Base-by-base conservation (phyloP, 2,797 vertebrate species). In the Mastacembelus armatus region DNA sequence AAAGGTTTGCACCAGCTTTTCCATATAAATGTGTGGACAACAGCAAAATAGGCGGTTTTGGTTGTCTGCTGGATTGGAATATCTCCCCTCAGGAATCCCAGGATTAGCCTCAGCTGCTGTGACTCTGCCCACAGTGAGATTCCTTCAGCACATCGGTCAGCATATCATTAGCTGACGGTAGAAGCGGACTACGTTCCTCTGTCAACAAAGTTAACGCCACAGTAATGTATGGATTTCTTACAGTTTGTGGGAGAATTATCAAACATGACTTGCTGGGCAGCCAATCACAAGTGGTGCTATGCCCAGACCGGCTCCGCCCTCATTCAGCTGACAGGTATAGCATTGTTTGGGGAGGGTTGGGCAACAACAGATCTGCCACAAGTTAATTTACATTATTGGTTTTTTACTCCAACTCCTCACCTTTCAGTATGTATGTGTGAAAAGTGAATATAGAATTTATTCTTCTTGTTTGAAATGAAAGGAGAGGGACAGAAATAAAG, bases 271-370 rank as follows among this genome's bases (percentile, higher is more conserved):
- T 90, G 86, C 52, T 85, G 88, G 88, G 45, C 78, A 44, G 70
- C 83, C 76, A 84, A 60, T 84, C 88, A 90, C 85, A 81, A 74
- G 54, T 91, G 89, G 91, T 76, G 50, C 36, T 87, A 68, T 14
- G 86, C 88, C 18, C 88, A 88, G 73, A 81, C 84, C 21, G 83
- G 77, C 75, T 86, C 85, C 51, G 70, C 76, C 66, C 81, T 91
- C 77, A 81, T 90, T 67, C 83, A 71, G 47, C 85, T 91, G 79
- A 83, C 89, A 92, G 92, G 91, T 93, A 92, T 65, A 59, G 40
- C 19, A n/a, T 24, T 29, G 21, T 68, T 21, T 52, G 33, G 7
- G 21, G 26, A n/a, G n/a, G n/a, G n/a, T n/a, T n/a, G n/a, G n/a
- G n/a, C n/a, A n/a, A n/a, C n/a, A n/a, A n/a, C n/a, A n/a, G n/a